These are phyloP conservation scores for Hyperoplus lanceolatus DNA, from an alignment of 2,797 vertebrate species.

Conservation along the genomic window DNA sequence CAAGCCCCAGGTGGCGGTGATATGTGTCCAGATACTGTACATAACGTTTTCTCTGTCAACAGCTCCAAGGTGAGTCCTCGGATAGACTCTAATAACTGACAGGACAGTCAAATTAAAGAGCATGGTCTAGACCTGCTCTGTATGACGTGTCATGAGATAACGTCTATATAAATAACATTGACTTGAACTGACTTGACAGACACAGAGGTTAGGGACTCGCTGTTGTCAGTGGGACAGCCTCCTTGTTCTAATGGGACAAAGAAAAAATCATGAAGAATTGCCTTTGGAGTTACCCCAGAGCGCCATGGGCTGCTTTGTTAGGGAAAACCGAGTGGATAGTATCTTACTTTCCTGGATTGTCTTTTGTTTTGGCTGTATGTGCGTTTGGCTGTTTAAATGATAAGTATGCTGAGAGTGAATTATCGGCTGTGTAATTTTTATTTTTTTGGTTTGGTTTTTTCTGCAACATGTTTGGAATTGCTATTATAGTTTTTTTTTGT, in stretches of 20 bases:
- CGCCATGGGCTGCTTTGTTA: neutral
- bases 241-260: slow-evolving; percentile 4
- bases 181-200: slow-evolving; percentile 39
- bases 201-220: slow-evolving; percentile 39
- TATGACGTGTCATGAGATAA: no score
- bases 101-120: no score
- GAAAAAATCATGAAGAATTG: slow-evolving; percentile 1
- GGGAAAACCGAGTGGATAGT: neutral
- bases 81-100: neutral
- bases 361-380: slow-evolving; percentile 27
- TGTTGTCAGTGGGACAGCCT: slow-evolving; percentile 29
- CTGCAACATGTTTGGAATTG: slow-evolving; percentile 3
- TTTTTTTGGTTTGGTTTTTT: neutral
- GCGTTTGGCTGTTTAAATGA: slow-evolving; percentile 23
- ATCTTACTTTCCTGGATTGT: neutral
- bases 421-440: neutral
- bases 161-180: slow-evolving; percentile 8
- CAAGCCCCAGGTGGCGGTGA: slow-evolving; percentile 27
- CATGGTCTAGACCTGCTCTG: no score
- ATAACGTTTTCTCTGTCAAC: slow-evolving; percentile 51
- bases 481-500: slow-evolving; percentile 37
- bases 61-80: slow-evolving; percentile 47
- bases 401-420: slow-evolving; percentile 16
- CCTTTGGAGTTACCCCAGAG: slow-evolving; percentile 16
- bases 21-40: slow-evolving; percentile 30